Base-by-base conservation (phyloP, 2,797 vertebrate genomes). In the Taeniopygia guttata region DNA sequence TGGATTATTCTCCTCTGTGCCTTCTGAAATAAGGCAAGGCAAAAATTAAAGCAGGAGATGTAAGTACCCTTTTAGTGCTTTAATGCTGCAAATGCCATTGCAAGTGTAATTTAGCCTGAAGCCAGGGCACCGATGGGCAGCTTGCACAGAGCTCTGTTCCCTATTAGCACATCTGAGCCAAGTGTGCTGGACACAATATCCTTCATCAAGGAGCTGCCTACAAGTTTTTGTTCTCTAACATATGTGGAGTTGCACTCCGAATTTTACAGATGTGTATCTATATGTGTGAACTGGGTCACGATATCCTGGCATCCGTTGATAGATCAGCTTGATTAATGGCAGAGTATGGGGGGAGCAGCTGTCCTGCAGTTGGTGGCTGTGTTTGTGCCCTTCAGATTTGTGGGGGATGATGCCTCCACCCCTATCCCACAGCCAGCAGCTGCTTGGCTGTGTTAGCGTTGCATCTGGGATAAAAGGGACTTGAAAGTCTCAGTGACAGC, bases 1-100 rank as follows among this genome's bases (percentile, higher is more conserved):
- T n/a, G 73, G 94, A 92, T 88, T 91, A 90, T 62, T 89, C 64
- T 82, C 67, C 67, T 87, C 81, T 79, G 79, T 34, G 34, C 96
- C 85, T 92, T 97, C 94, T 93, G 96, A 96, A 96, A 94, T 92
- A 74, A 86, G 84, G 90, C 89, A 91, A 96, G 86, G 96, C 93
- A 95, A 62, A 96, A 97, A 96, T 89, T 73, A 90, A 92, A 93
- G 78, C 56, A 72, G 88, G 91, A 86, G 93, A 78, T 91, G 63
- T 40, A 88, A 95, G 90, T 43, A 75, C 27, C 85, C 69, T 66
- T 84, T 93, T 45, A 88, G 54, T 6, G 91, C 77, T 84, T 92
- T 87, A 90, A 34, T 87, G 78, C 79, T 83, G 73, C 54, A 94
- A 94, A 94, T 43, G 76, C 84, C 78, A 78, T 86, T 87, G 93